phyloP scores from a whole-genome alignment of 2,888 invertebrate genomes.

The Epinotia bilunana region DNA sequence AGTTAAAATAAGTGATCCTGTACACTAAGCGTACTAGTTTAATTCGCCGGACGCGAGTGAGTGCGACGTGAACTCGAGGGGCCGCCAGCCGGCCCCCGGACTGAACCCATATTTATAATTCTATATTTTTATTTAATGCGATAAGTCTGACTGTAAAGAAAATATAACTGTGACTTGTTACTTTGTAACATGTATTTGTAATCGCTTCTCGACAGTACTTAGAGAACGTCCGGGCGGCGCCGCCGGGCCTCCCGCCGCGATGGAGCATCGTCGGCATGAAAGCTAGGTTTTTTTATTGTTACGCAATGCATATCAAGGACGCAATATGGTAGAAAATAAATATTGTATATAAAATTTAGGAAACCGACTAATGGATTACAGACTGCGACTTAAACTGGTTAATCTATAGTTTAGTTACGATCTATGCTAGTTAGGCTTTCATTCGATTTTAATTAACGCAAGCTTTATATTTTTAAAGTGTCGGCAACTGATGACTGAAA shows the following conservation, averaged over 20 bases:
- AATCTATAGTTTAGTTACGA: conserved; percentile 81
- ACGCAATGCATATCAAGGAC: conserved; percentile 85
- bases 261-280: conserved; percentile 75
- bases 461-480: conserved; percentile 78
- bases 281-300: conserved; percentile 84
- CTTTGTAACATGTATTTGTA: conserved; percentile 77
- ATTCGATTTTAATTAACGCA: conserved; percentile 78
- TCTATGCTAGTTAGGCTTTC: conserved; percentile 81
- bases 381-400: conserved; percentile 80
- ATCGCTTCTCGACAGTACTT: conserved; percentile 81
- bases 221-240: conserved; percentile 65
- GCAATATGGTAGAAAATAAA: conserved; percentile 85
- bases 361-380: conserved; percentile 77
- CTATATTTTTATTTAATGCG: conserved; percentile 83
- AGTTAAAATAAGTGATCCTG: conserved; percentile 49
- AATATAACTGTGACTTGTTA: conserved; percentile 75
- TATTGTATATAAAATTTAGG: conserved; percentile 82
- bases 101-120: conserved; percentile 80
- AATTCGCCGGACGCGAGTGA: conserved; percentile 39
- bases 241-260: conserved; percentile 59
- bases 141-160: conserved; percentile 82
- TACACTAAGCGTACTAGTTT: conserved; percentile 48
- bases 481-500: conserved; percentile 81
- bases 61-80: conserved; percentile 1
- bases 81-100: conserved; percentile 53